Evolutionary conservation across 2,888 invertebrate genomes (phyloP).

Genomic region (Bellardia pandia): DNA sequence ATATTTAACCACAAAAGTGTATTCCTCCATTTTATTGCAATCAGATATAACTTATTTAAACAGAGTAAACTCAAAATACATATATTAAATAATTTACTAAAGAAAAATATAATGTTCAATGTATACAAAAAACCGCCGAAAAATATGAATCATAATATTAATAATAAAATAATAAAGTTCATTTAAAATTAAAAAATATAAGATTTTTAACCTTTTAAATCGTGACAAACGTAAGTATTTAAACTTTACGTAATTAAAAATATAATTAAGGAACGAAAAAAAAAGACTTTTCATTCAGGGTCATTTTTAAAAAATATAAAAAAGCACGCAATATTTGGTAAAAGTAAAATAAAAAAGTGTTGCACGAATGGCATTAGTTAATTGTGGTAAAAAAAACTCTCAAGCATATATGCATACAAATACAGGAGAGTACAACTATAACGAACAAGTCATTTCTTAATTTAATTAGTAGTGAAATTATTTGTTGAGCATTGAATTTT

Average conservation of each 20-base stretch:
- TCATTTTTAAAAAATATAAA: not conserved
- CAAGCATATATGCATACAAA: not conserved
- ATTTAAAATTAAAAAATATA: constrained; percentile 24
- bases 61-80: too few relatives aligned
- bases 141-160: constrained; percentile 53
- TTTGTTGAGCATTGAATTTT: not conserved
- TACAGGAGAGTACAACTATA: not conserved
- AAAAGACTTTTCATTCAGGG: constrained; percentile 12
- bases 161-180: constrained; percentile 46
- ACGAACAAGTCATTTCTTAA: not conserved
- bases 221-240: constrained; percentile 31
- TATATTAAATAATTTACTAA: too few relatives aligned
- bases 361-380: not conserved
- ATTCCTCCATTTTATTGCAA: too few relatives aligned
- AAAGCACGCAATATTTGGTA: not conserved
- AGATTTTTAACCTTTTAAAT: constrained; percentile 5
- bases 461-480: not conserved
- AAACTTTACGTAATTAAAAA: too few relatives aligned
- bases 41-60: too few relatives aligned
- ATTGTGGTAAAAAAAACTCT: not conserved
- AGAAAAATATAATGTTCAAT: constrained; percentile 55
- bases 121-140: constrained; percentile 58
- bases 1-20: too few relatives aligned
- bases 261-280: not conserved
- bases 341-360: not conserved